Evolutionary conservation across 2,113 vertebrate genomes (phyloP), one percentile per base, ranked within the genome.

Genomic region (Labrus mixtus): DNA sequence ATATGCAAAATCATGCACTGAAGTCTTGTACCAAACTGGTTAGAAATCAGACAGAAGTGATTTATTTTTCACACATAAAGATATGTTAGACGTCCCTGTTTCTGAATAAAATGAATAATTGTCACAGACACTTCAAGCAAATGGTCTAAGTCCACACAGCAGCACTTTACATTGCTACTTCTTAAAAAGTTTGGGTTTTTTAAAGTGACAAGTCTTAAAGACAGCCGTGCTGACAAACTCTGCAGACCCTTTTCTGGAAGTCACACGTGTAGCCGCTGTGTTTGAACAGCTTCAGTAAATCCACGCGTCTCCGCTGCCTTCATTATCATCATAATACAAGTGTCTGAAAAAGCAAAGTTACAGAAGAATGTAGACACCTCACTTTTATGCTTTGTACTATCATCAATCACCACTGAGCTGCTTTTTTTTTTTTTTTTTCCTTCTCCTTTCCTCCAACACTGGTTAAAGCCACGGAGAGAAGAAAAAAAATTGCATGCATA

Each of bases 321-420:
- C 83, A 85, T 90, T 90, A 92, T 82, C 89, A 90, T 90, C 87
- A 85, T 78, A 85, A 90, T 89, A 82, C 83, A 80, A 83, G 74
- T 76, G 82, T 84, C 81, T 87, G 80, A 89, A 89, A 48, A 90
- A 84, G 79, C 81, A 90, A 82, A 87, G 79, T 88, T 85, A 87
- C 81, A 87, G 81, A 83, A 82, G 83, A 91, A 83, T 69, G 83
- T 83, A 89, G 87, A 91, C 89, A 85, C 90, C 85, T 89, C 79
- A 88, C 85, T 88, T 88, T 48, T 78, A 79, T 85, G 84, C 89
- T 91, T 87, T 87, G 87, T 90, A 83, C 85, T 83, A 87, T 93
- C 91, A 93, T 93, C 92, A 92, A 93, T 95, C 92, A 91, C 84
- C 58, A 57, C 17, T 20, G 60, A 79, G 77, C 59, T 60, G 77